phyloP scores from a whole-genome alignment of 2,797 vertebrate species.

The Poecilia gillii region DNA sequence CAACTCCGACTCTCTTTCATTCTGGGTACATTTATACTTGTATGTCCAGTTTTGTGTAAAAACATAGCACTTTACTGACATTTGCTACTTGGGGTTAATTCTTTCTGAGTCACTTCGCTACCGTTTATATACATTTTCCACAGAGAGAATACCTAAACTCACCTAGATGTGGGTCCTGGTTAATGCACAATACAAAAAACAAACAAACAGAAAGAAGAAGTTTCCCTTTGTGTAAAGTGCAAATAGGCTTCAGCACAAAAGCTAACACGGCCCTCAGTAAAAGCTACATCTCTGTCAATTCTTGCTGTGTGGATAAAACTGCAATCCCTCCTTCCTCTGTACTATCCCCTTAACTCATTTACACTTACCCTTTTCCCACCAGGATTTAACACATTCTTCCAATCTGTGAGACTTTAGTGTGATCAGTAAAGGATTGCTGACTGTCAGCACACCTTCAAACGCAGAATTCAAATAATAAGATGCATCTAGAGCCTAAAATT shows the following conservation, averaged over 20 bases:
- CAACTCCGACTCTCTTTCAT: conserved; percentile 59
- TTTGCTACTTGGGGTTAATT: conserved; percentile 17
- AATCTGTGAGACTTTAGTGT: conserved; percentile 72
- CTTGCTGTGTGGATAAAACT: conserved; percentile 64
- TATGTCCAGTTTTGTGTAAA: conserved; percentile 31
- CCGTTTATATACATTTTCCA: not conserved
- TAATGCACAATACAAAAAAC: not conserved
- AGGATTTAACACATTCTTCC: conserved; percentile 75
- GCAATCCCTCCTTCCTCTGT: conserved; percentile 56
- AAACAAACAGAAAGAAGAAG: not conserved
- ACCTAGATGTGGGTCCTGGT: conserved; percentile 38
- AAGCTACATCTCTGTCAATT: conserved; percentile 66
- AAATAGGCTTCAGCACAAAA: conserved; percentile 68
- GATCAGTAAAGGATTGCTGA: conserved; percentile 74
- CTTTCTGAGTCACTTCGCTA: not conserved
- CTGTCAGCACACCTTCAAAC: conserved; percentile 77
- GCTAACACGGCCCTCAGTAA: conserved; percentile 48
- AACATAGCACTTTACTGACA: conserved; percentile 25
- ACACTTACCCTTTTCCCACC: conserved; percentile 64
- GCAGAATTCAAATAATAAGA: conserved; percentile 62
- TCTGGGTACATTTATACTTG: conserved; percentile 32
- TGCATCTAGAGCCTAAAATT: conserved; percentile 73
- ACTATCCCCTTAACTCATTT: conserved; percentile 65
- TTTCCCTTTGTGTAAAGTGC: conserved; percentile 68
- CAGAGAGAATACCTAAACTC: not conserved